Conservation (phyloP, 2,113 vertebrate genomes). For the Dolichallabes microphthalmus region DNA sequence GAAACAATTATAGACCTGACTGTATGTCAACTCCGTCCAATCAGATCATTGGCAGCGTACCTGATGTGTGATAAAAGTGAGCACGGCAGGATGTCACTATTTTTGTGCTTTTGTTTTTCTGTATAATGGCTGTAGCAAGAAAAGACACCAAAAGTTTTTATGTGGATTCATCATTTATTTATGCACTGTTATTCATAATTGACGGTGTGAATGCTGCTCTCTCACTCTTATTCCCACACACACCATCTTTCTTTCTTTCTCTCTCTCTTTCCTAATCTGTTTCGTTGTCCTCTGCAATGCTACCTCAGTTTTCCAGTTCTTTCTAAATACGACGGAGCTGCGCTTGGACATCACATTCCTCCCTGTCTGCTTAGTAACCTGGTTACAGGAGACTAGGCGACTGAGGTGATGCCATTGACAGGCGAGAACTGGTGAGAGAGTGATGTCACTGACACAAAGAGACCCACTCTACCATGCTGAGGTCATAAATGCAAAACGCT, state of each 20-base stretch:
- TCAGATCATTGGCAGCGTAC: not conserved
- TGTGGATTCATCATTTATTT: conserved; percentile 32
- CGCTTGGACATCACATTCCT: not conserved
- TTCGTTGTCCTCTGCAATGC: no score
- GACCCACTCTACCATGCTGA: conserved; percentile 28
- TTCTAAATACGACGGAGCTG: not conserved
- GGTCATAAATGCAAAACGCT: conserved; percentile 14
- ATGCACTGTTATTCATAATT: conserved; percentile 27
- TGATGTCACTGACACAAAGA: conserved; percentile 36
- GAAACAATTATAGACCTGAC: not conserved
- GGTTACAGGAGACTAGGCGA: not conserved
- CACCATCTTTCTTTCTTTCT: not conserved
- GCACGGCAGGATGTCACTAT: not conserved
- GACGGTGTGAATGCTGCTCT: not conserved
- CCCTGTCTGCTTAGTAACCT: not conserved
- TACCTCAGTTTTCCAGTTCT: not conserved
- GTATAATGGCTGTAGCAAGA: not conserved
- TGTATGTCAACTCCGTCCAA: not conserved
- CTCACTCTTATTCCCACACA: not conserved
- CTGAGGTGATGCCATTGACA: conserved; percentile 19
- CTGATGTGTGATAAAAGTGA: not conserved
- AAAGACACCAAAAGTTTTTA: not conserved
- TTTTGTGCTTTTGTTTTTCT: not conserved
- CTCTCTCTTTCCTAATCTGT: not conserved
- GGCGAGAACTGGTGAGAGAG: conserved; percentile 6